Evolutionary conservation across 2,797 vertebrate species (phyloP).

Genomic region (Protonibea diacanthus): DNA sequence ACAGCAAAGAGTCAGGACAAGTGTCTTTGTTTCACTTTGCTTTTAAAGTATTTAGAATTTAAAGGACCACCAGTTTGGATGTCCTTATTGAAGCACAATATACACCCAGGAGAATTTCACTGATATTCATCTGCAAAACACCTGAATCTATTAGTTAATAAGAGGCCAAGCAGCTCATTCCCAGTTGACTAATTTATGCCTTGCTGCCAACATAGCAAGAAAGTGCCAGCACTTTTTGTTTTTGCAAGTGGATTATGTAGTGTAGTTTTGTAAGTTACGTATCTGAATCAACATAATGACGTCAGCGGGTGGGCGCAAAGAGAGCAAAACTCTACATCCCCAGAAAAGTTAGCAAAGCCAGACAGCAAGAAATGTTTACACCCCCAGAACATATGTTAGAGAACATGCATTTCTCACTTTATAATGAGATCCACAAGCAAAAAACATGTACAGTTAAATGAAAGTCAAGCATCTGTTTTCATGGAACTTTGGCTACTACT

Average conservation of each 20-base stretch:
- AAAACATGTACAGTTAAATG: neutral
- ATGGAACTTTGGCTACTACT: neutral
- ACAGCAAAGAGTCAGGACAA: neutral
- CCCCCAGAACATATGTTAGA: neutral
- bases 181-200: conserved; percentile 1
- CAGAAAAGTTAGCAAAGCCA: neutral
- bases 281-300: neutral
- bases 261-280: neutral
- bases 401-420: neutral
- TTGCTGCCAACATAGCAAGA: neutral
- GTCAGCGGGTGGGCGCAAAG: neutral
- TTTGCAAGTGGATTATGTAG: neutral
- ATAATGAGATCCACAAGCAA: neutral
- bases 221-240: neutral
- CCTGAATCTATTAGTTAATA: conserved; percentile 14
- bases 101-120: neutral
- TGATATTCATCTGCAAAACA: neutral
- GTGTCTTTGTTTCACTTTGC: neutral
- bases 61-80: neutral
- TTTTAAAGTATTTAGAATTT: neutral
- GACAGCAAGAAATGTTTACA: neutral
- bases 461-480: conserved; percentile 4
- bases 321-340: neutral
- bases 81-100: neutral
- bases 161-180: neutral